Conservation (phyloP, 2,888 invertebrate genomes). For the Cactoblastis cactorum region DNA sequence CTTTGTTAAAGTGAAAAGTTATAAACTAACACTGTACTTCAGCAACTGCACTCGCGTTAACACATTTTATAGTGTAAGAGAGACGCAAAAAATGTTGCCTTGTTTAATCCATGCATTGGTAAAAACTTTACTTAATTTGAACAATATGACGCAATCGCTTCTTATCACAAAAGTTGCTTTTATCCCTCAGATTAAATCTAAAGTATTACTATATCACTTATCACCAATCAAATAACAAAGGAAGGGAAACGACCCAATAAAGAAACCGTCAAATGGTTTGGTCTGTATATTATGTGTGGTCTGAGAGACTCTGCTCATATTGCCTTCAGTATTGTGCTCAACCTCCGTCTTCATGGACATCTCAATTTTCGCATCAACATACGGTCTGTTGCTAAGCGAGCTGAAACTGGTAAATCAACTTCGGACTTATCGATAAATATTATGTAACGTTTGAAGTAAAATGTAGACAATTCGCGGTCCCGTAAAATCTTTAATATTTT, state of each 20-base stretch:
- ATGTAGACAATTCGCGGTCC: no score
- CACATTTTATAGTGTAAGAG: no score
- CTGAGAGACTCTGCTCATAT: not conserved
- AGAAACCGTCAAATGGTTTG: not conserved
- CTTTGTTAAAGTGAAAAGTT: no score
- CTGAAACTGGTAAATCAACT: not conserved
- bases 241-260: slow-evolving; percentile 2
- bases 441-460: not conserved
- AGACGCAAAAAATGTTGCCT: no score
- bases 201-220: not conserved
- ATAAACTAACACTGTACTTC: no score
- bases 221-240: slow-evolving; percentile 2
- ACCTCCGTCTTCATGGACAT: not conserved
- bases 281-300: no score
- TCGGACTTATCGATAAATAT: not conserved
- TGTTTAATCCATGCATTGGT: no score
- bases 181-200: not conserved
- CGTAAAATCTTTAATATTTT: no score
- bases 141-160: not conserved
- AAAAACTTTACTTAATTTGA: no score
- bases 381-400: not conserved
- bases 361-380: slow-evolving; percentile 8
- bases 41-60: no score
- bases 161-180: no score
- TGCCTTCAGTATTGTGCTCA: slow-evolving; percentile 2